Percentiles rank a stretch among this genome's conserved stretches.
These are phyloP conservation scores for Mamestra configurata DNA, from an alignment of 1,140 invertebrate species.

Conservation along the genomic window DNA sequence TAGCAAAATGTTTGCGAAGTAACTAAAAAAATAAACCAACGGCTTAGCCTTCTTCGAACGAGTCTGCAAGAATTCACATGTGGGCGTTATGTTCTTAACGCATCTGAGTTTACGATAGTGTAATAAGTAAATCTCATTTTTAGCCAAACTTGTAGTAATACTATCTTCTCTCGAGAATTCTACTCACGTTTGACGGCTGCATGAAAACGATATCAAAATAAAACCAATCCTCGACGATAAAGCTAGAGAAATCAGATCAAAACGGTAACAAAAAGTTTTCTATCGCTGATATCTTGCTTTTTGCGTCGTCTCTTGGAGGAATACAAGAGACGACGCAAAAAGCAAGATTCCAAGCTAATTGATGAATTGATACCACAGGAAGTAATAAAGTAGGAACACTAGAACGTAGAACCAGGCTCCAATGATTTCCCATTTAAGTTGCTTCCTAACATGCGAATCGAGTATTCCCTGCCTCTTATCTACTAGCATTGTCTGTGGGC, in stretches of 20 bases:
- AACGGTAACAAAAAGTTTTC: slow-evolving; percentile 38
- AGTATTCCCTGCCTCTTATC: not conserved
- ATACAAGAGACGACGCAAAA: slow-evolving; percentile 33
- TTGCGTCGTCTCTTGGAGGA: too few relatives aligned
- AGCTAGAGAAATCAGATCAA: not conserved
- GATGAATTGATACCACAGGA: slow-evolving; percentile 51
- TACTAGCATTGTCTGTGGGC: not conserved
- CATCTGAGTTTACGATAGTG: not conserved
- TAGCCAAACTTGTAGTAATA: not conserved
- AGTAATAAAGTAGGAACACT: slow-evolving; percentile 42
- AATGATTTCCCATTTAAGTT: slow-evolving; percentile 52
- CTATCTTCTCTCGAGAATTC: too few relatives aligned
- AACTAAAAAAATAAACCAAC: not conserved
- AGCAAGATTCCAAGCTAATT: slow-evolving; percentile 40
- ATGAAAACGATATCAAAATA: too few relatives aligned
- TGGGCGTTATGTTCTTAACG: not conserved
- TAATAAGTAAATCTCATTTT: not conserved
- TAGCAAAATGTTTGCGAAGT: not conserved
- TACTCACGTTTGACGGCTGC: too few relatives aligned
- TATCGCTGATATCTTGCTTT: slow-evolving; percentile 20
- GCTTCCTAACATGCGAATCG: slow-evolving; percentile 24
- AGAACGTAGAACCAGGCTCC: slow-evolving; percentile 28
- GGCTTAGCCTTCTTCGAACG: not conserved
- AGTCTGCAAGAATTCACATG: not conserved
- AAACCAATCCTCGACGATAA: too few relatives aligned